Conservation (phyloP, 1,140 invertebrate species). For the Trachymyrmex septentrionalis region DNA sequence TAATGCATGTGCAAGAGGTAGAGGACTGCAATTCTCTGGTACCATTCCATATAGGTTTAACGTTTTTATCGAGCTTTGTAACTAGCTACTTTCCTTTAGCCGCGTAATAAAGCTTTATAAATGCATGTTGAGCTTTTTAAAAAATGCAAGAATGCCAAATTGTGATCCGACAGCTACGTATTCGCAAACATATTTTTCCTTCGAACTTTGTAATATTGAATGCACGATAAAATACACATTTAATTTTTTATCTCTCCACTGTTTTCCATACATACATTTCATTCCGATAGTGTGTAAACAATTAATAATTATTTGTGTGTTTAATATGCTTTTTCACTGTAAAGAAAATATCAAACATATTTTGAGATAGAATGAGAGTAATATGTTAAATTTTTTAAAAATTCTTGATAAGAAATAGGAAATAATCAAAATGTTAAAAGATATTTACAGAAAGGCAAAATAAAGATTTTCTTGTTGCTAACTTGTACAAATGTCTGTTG, state of each 20-base stretch:
- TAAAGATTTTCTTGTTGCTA: background rate
- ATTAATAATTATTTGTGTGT: background rate
- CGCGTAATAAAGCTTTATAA: conserved; percentile 22
- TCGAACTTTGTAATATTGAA: background rate
- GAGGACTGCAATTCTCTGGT: conserved; percentile 35
- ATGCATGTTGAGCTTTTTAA: conserved; percentile 26
- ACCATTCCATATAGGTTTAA: conserved; percentile 38
- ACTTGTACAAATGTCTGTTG: background rate
- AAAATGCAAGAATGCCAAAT: conserved; percentile 33
- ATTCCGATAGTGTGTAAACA: background rate
- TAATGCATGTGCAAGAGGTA: conserved; percentile 38
- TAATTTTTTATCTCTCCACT: conserved; percentile 26
- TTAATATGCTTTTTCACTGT: background rate
- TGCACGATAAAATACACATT: background rate
- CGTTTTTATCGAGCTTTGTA: conserved; percentile 42
- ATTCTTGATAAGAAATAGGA: background rate
- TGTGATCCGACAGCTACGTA: background rate
- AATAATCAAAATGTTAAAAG: background rate
- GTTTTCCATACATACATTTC: background rate
- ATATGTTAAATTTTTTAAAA: background rate
- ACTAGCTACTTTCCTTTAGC: conserved; percentile 1
- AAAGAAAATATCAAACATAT: background rate
- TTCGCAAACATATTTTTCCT: background rate
- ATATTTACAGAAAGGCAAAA: background rate
- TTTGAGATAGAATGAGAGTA: background rate